Percentiles rank a stretch among this genome's conserved stretches.
Evolutionary conservation across 2,113 vertebrate species (phyloP).

Genomic region (Eolophus roseicapilla): DNA sequence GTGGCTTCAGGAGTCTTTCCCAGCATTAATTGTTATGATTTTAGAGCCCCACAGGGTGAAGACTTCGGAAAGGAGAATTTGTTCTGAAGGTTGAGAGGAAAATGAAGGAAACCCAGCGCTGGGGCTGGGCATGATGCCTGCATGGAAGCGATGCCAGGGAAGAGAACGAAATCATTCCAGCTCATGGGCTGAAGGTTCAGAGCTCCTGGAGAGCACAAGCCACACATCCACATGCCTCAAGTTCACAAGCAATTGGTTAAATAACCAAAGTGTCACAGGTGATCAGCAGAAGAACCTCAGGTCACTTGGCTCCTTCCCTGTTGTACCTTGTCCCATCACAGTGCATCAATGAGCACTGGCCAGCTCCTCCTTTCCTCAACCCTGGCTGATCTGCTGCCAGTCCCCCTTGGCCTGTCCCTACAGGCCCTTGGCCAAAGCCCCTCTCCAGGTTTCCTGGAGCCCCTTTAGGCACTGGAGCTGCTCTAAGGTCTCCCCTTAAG

Average conservation of each 20-base stretch:
- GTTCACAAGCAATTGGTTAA: neutral
- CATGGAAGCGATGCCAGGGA: neutral
- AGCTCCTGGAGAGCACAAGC: accelerated
- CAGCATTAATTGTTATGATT: conserved; percentile 43
- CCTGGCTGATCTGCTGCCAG: too few relatives aligned
- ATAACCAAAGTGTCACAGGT: neutral
- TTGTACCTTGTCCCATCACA: too few relatives aligned
- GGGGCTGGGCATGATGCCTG: accelerated
- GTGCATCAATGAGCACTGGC: too few relatives aligned
- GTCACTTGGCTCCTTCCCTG: too few relatives aligned
- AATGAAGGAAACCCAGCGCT: neutral
- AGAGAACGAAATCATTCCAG: neutral
- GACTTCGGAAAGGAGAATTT: neutral
- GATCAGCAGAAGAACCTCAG: neutral
- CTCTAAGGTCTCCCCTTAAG: too few relatives aligned
- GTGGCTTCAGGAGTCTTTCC: conserved; percentile 21
- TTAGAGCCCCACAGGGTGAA: neutral
- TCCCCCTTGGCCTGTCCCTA: too few relatives aligned
- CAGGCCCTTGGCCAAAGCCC: too few relatives aligned
- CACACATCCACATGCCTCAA: accelerated
- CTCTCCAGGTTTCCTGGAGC: neutral
- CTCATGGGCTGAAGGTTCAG: accelerated
- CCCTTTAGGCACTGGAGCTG: neutral
- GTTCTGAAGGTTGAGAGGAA: neutral
- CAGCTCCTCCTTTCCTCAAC: too few relatives aligned